Evolutionary conservation across 2,113 vertebrate species (phyloP).

Genomic region (Dasypus novemcinctus): DNA sequence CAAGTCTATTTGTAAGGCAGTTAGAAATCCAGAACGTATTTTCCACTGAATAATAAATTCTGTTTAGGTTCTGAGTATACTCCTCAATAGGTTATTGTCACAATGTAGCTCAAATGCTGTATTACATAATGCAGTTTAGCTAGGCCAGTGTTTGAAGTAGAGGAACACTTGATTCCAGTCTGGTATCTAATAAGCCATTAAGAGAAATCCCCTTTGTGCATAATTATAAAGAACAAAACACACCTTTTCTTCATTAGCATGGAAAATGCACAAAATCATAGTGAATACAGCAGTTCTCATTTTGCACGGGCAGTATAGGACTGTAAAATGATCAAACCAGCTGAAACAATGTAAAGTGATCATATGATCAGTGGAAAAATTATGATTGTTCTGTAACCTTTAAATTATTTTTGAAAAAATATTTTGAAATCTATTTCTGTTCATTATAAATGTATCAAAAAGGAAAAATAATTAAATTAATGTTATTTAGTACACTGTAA

Average conservation of each 20-base stretch:
- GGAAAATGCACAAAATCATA: neutral
- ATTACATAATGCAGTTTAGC: neutral
- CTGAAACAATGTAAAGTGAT: neutral
- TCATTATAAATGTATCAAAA: neutral
- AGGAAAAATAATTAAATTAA: neutral
- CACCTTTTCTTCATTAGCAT: neutral
- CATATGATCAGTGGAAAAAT: neutral
- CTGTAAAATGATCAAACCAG: neutral
- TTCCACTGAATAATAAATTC: neutral
- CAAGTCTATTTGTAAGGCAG: neutral
- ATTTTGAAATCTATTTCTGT: neutral
- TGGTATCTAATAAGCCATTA: neutral
- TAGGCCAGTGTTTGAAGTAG: neutral
- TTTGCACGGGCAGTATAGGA: rapidly evolving
- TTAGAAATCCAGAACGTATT: neutral
- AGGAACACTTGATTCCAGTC: neutral
- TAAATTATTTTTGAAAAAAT: neutral
- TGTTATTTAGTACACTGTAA: neutral
- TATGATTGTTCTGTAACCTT: neutral
- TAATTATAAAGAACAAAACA: neutral
- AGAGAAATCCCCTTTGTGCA: neutral
- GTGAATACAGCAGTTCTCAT: rapidly evolving
- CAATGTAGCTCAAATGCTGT: neutral
- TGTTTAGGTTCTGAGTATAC: neutral
- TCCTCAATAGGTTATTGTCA: neutral